Evolutionary conservation across 2,113 vertebrate genomes (phyloP), one percentile per base, ranked within the genome.

Genomic region (Trinectes maculatus): DNA sequence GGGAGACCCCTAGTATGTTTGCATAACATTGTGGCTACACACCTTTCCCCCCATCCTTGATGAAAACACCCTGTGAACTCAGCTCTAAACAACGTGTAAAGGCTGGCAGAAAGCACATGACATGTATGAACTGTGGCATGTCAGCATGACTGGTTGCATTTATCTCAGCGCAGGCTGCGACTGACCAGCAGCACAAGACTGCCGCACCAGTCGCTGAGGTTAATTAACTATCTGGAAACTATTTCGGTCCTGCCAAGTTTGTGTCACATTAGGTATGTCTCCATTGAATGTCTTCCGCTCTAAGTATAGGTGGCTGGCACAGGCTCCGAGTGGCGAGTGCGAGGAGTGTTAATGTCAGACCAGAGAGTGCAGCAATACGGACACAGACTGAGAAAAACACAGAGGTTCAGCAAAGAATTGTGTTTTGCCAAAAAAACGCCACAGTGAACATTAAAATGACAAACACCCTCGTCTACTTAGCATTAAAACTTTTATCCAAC

Each of bases 211-310:
- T 79, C 58, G 43, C 73, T 71, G 48, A 89, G 85, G 85, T 86
- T 88, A 88, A 91, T 88, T 76, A 89, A 86, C 83, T 90, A 88
- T 87, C 89, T 91, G 89, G 88, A 90, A 91, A 91, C 88, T 80
- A 86, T 89, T 90, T 82, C 1, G 22, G 73, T 34, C 39, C 80
- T 74, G 90, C 89, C 90, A 91, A 89, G 83, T 88, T 82, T 82
- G 73, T 89, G 90, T 91, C 90, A 91, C 90, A 87, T 89, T 82
- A 89, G 88, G 83, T 91, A 90, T 87, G 84, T 85, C 82, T 89
- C 86, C 69, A 70, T 82, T 87, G 79, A 85, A 88, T 62, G 80
- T 74, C 77, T 90, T 83, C 84, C 80, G 70, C 71, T 80, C 62
- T 85, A 87, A 89, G 81, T 85, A 85, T 59, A 82, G 67, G 2